Percentiles rank a stretch among this genome's conserved stretches.
These are phyloP conservation scores for Geotrypetes seraphini DNA, from an alignment of 2,797 vertebrate species.

Conservation along the genomic window DNA sequence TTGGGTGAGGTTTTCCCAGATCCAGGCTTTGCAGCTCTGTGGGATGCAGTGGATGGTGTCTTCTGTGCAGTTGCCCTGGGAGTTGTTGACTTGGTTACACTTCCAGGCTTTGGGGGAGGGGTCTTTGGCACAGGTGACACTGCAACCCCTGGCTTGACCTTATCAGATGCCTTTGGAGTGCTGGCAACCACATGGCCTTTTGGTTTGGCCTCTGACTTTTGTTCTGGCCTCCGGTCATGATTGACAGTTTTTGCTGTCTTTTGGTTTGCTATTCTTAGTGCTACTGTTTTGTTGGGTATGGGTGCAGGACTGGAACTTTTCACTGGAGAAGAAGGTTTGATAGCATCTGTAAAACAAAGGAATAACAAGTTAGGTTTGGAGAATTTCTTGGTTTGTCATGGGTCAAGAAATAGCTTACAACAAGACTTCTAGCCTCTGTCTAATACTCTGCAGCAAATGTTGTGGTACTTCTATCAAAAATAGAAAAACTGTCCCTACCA, in stretches of 20 bases:
- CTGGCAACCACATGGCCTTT: neutral
- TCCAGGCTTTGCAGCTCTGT: slow-evolving; percentile 1
- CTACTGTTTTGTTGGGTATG: neutral
- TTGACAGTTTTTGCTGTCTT: neutral
- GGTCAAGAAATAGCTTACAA: too few species aligned
- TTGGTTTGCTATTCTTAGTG: too few species aligned
- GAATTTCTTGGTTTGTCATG: too few species aligned
- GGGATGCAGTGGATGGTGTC: neutral
- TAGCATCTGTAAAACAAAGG: slow-evolving; percentile 2
- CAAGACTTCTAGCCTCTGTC: too few species aligned
- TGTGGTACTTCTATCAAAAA: too few species aligned
- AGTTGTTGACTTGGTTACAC: neutral
- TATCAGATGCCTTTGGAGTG: neutral
- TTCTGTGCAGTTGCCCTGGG: neutral
- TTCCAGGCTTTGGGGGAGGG: too few species aligned
- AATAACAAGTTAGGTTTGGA: too few species aligned
- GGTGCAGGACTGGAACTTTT: neutral
- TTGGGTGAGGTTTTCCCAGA: slow-evolving; percentile 3
- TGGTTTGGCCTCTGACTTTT: neutral
- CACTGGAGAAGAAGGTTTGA: neutral
- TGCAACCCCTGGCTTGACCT: neutral
- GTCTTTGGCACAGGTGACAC: neutral
- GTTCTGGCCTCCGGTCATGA: neutral
- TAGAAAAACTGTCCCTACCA: too few species aligned
- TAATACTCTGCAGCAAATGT: too few species aligned